Evolutionary conservation across 2,797 vertebrate genomes (phyloP).

Genomic region (Sebastes glaucus): DNA sequence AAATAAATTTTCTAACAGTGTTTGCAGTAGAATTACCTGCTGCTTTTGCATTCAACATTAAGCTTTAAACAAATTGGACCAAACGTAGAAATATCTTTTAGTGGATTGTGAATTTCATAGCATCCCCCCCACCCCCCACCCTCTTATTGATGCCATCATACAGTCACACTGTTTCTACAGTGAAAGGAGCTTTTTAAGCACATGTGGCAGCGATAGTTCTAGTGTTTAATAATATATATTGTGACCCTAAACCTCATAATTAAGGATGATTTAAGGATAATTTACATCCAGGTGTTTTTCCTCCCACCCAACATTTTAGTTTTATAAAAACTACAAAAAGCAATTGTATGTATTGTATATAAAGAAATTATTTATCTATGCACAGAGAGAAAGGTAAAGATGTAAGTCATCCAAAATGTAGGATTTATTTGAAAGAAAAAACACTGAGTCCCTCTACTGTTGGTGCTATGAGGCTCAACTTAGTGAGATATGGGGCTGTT

Average conservation of each 20-base stretch:
- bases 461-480: constrained; percentile 66
- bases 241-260: constrained; percentile 26
- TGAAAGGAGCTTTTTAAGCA: constrained; percentile 57
- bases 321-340: constrained; percentile 42
- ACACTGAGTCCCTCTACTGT: constrained; percentile 38
- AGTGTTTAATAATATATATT: neutral
- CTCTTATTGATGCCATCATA: constrained; percentile 17
- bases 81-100: neutral
- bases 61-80: neutral
- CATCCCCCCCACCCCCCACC: neutral
- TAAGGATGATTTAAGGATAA: constrained; percentile 12
- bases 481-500: constrained; percentile 21
- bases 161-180: constrained; percentile 31
- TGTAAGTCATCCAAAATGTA: constrained; percentile 30
- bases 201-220: constrained; percentile 25
- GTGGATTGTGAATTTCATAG: constrained; percentile 10
- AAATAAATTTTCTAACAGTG: neutral
- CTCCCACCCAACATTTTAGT: constrained; percentile 14
- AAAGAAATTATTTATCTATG: constrained; percentile 68
- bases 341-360: constrained; percentile 70
- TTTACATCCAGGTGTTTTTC: constrained; percentile 14
- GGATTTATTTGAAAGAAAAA: constrained; percentile 16
- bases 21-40: constrained; percentile 5
- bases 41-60: neutral
- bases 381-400: constrained; percentile 39